Conservation (phyloP, 2,113 vertebrate genomes). For the Gasterosteus aculeatus region DNA sequence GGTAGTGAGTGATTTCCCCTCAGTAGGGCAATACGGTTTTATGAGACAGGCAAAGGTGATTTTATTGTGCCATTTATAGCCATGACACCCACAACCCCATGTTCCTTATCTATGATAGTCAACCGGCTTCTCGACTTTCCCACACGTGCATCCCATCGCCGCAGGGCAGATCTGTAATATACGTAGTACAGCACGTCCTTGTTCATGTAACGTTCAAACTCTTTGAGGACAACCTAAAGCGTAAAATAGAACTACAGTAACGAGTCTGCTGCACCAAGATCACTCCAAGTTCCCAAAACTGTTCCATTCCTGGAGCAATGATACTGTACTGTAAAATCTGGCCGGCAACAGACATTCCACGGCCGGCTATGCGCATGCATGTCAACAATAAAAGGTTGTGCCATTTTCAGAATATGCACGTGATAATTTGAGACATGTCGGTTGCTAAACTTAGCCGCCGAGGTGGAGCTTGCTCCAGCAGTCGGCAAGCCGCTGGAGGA, state of each 20-base stretch:
- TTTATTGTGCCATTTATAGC: conserved; percentile 64
- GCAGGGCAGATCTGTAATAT: conserved; percentile 12
- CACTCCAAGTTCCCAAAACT: conserved; percentile 37
- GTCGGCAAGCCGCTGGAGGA: conserved; percentile 51
- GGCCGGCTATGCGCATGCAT: conserved; percentile 55
- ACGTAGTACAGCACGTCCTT: conserved; percentile 31
- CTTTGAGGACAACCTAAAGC: conserved; percentile 53
- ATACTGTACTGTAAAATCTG: conserved; percentile 59
- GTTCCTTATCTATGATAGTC: conserved; percentile 25
- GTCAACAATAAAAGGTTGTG: conserved; percentile 68
- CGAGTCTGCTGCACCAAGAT: conserved; percentile 45
- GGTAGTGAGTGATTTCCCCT: conserved; percentile 21
- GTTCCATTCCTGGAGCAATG: conserved; percentile 59
- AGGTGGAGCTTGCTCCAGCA: conserved; percentile 58
- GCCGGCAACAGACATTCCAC: conserved; percentile 65
- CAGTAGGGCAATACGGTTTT: conserved; percentile 48
- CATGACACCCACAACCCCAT: conserved; percentile 38
- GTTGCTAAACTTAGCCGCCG: conserved; percentile 61
- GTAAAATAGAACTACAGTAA: conserved; percentile 20
- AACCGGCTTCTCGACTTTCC: conserved; percentile 22
- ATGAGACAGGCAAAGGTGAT: conserved; percentile 60
- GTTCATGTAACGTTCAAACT: conserved; percentile 42
- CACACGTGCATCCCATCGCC: conserved; percentile 62
- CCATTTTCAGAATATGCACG: conserved; percentile 62
- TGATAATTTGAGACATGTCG: conserved; percentile 68